phyloP scores from a whole-genome alignment of 2,797 vertebrate species.

The Chrysocyon brachyurus region DNA sequence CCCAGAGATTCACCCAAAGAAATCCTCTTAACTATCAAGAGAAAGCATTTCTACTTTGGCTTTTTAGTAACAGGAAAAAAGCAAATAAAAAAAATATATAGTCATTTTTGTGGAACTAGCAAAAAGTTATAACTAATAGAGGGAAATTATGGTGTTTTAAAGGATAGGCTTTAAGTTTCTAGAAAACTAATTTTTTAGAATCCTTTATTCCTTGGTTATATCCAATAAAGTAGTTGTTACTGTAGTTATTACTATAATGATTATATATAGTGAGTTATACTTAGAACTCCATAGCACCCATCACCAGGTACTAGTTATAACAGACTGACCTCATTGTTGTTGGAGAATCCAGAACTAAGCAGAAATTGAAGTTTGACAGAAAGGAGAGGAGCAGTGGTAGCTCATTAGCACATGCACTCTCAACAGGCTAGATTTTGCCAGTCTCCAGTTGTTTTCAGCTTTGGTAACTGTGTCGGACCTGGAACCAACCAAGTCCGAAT shows the following conservation, averaged over 20 bases:
- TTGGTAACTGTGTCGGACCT: neutral
- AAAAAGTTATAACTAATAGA: neutral
- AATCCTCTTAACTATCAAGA: neutral
- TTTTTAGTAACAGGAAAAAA: neutral
- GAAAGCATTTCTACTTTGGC: slow-evolving; percentile 12
- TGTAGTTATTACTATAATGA: neutral
- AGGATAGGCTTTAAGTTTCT: neutral
- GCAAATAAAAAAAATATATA: neutral
- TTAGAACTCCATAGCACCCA: neutral
- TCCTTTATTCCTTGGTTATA: neutral
- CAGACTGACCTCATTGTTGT: neutral
- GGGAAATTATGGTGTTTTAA: neutral
- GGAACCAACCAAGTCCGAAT: neutral
- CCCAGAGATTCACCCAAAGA: neutral
- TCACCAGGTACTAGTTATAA: neutral
- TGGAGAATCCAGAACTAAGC: neutral
- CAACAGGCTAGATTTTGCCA: neutral
- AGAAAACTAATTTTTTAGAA: neutral
- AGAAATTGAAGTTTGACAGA: neutral
- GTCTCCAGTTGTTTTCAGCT: neutral
- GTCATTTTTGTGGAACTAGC: neutral
- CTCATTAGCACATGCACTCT: neutral
- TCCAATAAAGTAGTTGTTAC: neutral
- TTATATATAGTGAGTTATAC: neutral
- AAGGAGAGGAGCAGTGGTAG: neutral